Evolutionary conservation across 1,140 invertebrate genomes (phyloP), one percentile per base, ranked within the genome.

Genomic region (Mycetomoellerius zeteki): DNA sequence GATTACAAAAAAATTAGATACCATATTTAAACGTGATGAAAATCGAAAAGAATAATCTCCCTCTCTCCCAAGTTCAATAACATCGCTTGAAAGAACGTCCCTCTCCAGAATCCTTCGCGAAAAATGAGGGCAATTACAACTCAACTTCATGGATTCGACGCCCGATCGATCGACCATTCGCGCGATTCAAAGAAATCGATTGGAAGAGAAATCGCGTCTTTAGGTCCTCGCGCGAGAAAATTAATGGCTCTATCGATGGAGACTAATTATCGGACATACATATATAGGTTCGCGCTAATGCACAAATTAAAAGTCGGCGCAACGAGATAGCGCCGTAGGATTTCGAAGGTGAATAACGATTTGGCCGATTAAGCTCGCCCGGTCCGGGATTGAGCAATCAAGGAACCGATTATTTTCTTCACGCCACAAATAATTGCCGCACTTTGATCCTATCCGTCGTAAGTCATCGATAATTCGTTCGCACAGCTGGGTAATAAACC

Each of bases 381-480:
- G 19, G 27, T 72, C 72, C 50, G 65, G 80, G 91, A 94, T 93
- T 93, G 93, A 93, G 92, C 92, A 93, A 94, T 94, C 88, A 91
- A 76, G 52, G 62, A 81, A 87, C 87, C 82, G 90, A 90, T 88
- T 91, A 87, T 89, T 88, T 82, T 65, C 76, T 75, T 76, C 77
- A 14, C 76, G 56, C 78, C 73, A 62, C 89, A 64, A 91, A 91
- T 91, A 91, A 91, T 91, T 91, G 87, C 90, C 24, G 85, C 88
- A 89, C 85, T 86, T 91, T 89, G 65, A 89, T 89, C 90, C 76
- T 82, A 85, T 88, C 58, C 76, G 50, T 33, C 72, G 88, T 89
- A 86, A 91, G 86, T 86, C 88, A 88, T 91, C 90, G 90, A 91
- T 89, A 91, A 91, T 86, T 86, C 69, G 76, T 16, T n/a, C 19